Evolutionary conservation across 1,140 invertebrate genomes (phyloP).

Genomic region (Littorina saxatilis): DNA sequence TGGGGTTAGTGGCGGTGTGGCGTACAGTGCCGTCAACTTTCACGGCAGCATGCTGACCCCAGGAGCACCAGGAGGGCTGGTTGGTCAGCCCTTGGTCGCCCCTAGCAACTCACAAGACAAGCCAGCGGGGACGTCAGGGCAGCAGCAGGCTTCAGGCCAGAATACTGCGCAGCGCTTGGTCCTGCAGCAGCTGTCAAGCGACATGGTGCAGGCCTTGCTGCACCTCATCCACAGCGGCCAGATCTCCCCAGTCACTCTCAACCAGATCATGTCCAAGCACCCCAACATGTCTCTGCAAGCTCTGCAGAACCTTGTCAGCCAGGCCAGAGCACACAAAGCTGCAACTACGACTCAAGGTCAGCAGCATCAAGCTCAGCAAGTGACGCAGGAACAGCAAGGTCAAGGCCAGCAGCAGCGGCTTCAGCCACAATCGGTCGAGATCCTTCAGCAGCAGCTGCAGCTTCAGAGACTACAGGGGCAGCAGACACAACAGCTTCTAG

Average conservation of each 20-base stretch:
- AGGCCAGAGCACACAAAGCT: neutral
- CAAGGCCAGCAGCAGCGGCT: conserved; percentile 51
- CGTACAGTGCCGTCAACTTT: no score
- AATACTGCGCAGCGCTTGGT: conserved; percentile 24
- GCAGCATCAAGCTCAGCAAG: conserved; percentile 41
- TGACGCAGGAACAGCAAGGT: conserved; percentile 46
- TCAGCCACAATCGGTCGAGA: conserved; percentile 53
- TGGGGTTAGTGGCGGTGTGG: no score
- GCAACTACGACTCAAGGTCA: neutral
- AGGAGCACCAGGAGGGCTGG: neutral
- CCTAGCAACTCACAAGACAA: neutral
- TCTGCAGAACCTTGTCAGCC: conserved; percentile 16
- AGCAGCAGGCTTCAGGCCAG: neutral
- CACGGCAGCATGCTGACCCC: neutral
- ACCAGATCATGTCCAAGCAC: conserved; percentile 19
- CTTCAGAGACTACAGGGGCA: neutral
- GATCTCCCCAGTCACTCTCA: neutral
- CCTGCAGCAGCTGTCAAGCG: conserved; percentile 10
- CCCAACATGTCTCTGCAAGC: neutral
- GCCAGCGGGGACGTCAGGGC: neutral
- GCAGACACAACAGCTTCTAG: no score
- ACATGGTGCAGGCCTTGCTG: conserved; percentile 1
- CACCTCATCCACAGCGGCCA: conserved; percentile 12
- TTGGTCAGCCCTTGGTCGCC: neutral
- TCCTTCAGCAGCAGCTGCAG: conserved; percentile 49